A percentile compares a stretch with the other conserved stretches of the same genome.
Conservation (phyloP, 2,888 invertebrate species). For the Exocentrus adspersus region DNA sequence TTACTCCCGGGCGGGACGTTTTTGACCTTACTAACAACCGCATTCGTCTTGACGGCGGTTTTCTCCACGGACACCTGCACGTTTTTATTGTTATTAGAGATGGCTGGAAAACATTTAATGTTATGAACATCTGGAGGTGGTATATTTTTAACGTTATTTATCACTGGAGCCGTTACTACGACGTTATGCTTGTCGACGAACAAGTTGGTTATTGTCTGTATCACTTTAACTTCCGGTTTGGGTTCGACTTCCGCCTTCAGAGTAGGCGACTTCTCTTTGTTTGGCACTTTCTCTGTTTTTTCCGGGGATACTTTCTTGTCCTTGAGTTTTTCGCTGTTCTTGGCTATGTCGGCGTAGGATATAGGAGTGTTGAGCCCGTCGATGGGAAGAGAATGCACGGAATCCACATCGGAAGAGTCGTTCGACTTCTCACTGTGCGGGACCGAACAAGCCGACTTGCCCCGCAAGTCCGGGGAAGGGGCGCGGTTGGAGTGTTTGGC, state of each 20-base stretch:
- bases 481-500: conserved; percentile 44
- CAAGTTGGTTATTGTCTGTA: conserved; percentile 14
- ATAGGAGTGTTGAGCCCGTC: conserved; percentile 58
- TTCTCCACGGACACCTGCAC: conserved; percentile 33
- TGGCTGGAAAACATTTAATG: conserved; percentile 58
- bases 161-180: conserved; percentile 11
- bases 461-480: conserved; percentile 57
- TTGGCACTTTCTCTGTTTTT: conserved; percentile 45
- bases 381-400: conserved; percentile 84
- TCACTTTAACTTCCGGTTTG: conserved; percentile 21
- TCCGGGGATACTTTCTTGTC: conserved; percentile 51
- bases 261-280: conserved; percentile 42
- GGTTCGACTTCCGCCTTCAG: conserved; percentile 25
- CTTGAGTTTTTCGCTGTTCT: conserved; percentile 61
- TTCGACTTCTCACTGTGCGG: conserved; percentile 85
- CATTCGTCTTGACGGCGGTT: conserved; percentile 42
- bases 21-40: conserved; percentile 33
- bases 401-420: conserved; percentile 86
- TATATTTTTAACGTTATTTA: conserved; percentile 18
- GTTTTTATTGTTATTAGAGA: conserved; percentile 43
- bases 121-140: conserved; percentile 54
- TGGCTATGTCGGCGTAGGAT: conserved; percentile 87
- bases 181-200: conserved; percentile 17
- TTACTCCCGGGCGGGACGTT: conserved; percentile 31
- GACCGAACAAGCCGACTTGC: conserved; percentile 80